phyloP scores from a whole-genome alignment of 2,888 invertebrate species.

The Troides oblongomaculatus region DNA sequence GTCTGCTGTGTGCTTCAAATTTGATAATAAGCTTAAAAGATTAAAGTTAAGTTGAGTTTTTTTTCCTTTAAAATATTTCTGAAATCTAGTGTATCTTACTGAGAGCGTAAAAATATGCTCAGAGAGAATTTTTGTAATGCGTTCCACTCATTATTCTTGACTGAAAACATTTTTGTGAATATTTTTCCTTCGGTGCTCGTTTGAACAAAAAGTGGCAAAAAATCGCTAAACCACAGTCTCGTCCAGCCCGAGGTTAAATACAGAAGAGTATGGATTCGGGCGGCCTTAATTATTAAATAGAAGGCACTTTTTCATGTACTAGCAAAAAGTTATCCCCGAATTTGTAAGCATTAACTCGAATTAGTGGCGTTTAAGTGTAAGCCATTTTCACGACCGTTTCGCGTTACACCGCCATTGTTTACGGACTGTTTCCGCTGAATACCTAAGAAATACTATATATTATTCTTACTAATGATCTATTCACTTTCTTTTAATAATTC shows the following conservation, averaged over 20 bases:
- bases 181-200: conserved; percentile 13
- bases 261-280: conserved; percentile 37
- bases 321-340: conserved; percentile 32
- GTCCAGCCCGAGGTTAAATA: conserved; percentile 39
- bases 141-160: conserved; percentile 13
- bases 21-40: not conserved
- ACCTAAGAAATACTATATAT: not conserved
- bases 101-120: not conserved
- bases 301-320: conserved; percentile 26
- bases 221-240: conserved; percentile 26
- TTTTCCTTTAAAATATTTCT: not conserved
- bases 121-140: conserved; percentile 18
- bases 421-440: conserved; percentile 3
- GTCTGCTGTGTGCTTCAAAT: not conserved
- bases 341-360: conserved; percentile 23
- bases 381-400: conserved; percentile 16
- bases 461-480: not conserved
- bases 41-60: not conserved
- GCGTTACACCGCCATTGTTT: conserved; percentile 7
- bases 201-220: conserved; percentile 18
- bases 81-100: not conserved
- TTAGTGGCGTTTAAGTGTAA: conserved; percentile 21
- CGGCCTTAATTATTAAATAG: conserved; percentile 49
- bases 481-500: not conserved
- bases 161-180: conserved; percentile 17